Evolutionary conservation across 1,140 invertebrate genomes (phyloP), one percentile per base, ranked within the genome.

Genomic region (Drusus annulatus): DNA sequence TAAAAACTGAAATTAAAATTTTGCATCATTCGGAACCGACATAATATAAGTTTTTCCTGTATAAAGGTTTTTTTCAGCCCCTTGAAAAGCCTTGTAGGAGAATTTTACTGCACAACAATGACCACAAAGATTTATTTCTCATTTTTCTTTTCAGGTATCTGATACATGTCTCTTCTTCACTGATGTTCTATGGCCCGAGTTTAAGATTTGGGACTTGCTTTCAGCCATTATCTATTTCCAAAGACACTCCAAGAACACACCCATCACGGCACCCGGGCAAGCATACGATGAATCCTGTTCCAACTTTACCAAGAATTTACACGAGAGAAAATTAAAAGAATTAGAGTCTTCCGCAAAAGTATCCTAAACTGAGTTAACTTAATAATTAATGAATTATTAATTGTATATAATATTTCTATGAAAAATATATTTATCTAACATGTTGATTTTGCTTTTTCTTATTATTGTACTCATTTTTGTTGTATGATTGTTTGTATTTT

Each of bases 141-240:
- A 36, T 7, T 83, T 60, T 50, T 19, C 13, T 76, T 77, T 31
- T 92, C 71, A 95, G 93, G 90, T 92, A 58, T 91, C 92, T 50
- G 91, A 91, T 78, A 93, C 93, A 25, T 93, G 94, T 56, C 85
- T 97, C 19, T 94, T 95, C 85, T 97, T 97, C 87, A 91, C 93
- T 5, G 90, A 95, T 83, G 94, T 96, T 2, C 88, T 99, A 19
- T 99, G 98, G 98, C 98, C 98, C 19, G 97, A 98, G 86, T 97
- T 99, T 85, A 94, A 92, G 62, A 92, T 98, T 58, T 98, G 96
- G 97, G 94, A 98, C 89, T 91, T 99, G 28, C 90, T 98, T 83
- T 90, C 89, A 21, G 95, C 94, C 17, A 92, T 99, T 68, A 93
- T 98, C 84, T 92, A 95, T 85, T 99, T 96, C 87, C 98, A 99